Evolutionary conservation across 1,140 invertebrate genomes (phyloP).

Genomic region (Pararge aegeria): DNA sequence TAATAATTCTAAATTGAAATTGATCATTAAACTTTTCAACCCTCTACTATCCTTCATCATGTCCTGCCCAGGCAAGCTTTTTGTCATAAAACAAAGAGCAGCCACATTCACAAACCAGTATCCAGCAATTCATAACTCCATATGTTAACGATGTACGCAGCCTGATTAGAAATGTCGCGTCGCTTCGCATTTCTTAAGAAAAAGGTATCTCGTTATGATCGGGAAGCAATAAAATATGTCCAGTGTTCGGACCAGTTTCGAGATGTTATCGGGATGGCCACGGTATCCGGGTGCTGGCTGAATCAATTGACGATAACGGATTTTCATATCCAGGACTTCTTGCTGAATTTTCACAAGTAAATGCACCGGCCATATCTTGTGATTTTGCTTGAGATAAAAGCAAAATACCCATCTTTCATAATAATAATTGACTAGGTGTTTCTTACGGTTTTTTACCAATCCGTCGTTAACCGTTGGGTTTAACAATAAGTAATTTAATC

Average conservation of each 20-base stretch:
- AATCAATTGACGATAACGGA: constrained; percentile 8
- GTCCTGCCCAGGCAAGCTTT: too few relatives aligned
- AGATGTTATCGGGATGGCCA: constrained; percentile 2
- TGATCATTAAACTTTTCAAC: too few relatives aligned
- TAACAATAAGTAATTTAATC: too few relatives aligned
- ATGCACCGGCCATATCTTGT: too few relatives aligned
- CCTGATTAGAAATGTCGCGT: constrained; percentile 8
- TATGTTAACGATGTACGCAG: background rate
- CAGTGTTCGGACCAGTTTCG: constrained; percentile 5
- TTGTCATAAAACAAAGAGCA: background rate
- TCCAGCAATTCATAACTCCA: constrained; percentile 3
- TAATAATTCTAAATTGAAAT: too few relatives aligned
- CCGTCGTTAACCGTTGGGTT: too few relatives aligned
- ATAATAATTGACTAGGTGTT: too few relatives aligned
- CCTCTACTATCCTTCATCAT: too few relatives aligned
- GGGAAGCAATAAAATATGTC: constrained; percentile 15
- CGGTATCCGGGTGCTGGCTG: constrained; percentile 5
- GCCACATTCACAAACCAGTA: background rate
- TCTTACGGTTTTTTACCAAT: too few relatives aligned
- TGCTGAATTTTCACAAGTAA: background rate
- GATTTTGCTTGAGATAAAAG: too few relatives aligned
- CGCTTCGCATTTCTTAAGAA: background rate
- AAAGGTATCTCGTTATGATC: constrained; percentile 10
- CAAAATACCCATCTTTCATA: too few relatives aligned
- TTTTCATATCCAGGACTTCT: constrained; percentile 7